These are phyloP conservation scores for Eristalinus sepulchralis DNA, from an alignment of 2,888 invertebrate genomes.

Conservation along the genomic window DNA sequence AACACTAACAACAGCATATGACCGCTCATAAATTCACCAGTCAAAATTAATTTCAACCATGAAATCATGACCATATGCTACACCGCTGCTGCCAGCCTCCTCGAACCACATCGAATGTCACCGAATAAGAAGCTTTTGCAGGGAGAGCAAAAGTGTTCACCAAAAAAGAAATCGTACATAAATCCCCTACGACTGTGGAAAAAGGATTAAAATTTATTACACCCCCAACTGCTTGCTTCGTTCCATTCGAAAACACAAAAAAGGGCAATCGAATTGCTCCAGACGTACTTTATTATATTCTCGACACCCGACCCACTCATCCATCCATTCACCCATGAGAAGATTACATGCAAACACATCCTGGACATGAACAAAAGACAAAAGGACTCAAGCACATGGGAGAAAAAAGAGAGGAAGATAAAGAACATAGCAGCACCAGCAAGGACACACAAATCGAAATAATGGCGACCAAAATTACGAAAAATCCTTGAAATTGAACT, in stretches of 20 bases:
- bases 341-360: constrained; percentile 48
- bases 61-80: constrained; percentile 32
- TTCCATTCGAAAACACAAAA: constrained; percentile 45
- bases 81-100: neutral
- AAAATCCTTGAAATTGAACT: constrained; percentile 55
- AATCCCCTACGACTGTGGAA: neutral
- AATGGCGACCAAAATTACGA: constrained; percentile 67
- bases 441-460: constrained; percentile 49
- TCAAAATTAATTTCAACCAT: constrained; percentile 8
- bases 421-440: no score
- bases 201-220: constrained; percentile 68
- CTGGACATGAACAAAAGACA: constrained; percentile 50
- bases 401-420: neutral
- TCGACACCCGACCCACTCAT: neutral
- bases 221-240: constrained; percentile 25
- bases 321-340: neutral
- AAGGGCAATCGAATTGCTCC: constrained; percentile 71
- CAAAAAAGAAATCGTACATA: neutral
- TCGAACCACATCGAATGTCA: neutral
- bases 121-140: constrained; percentile 7
- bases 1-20: neutral
- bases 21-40: constrained; percentile 9
- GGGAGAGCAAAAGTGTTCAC: neutral
- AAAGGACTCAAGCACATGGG: constrained; percentile 8
- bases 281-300: constrained; percentile 71